Percentiles rank a stretch among this genome's conserved stretches.
phyloP scores from a whole-genome alignment of 2,113 vertebrate species.

The Scartelaos histophorus region DNA sequence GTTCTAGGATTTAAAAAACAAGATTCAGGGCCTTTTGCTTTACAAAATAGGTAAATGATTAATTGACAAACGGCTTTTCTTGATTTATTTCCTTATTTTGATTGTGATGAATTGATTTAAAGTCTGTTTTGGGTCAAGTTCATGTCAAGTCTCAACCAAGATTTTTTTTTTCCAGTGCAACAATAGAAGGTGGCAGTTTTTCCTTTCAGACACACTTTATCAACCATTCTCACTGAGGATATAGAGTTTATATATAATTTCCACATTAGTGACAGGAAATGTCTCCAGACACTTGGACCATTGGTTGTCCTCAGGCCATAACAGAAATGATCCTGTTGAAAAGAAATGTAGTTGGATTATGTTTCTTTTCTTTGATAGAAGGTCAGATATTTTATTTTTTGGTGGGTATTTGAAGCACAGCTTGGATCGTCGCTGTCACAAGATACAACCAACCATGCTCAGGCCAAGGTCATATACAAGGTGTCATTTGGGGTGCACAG shows the following conservation, averaged over 20 bases:
- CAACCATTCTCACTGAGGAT: neutral
- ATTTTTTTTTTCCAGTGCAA: neutral
- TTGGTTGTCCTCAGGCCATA: neutral
- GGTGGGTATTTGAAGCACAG: neutral
- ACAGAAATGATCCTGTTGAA: too few relatives aligned
- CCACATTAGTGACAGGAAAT: neutral
- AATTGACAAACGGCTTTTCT: conserved; percentile 2
- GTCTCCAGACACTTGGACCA: neutral
- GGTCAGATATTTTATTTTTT: neutral
- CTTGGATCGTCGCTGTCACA: too few relatives aligned
- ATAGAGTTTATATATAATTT: neutral
- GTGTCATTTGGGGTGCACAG: too few relatives aligned
- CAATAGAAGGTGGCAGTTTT: conserved; percentile 6
- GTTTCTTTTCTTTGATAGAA: too few relatives aligned
- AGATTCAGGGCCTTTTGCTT: too few relatives aligned
- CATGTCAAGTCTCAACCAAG: neutral
- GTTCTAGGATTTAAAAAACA: too few relatives aligned
- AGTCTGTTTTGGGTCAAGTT: neutral
- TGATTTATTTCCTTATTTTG: conserved; percentile 11
- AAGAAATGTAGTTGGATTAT: too few relatives aligned
- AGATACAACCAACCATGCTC: too few relatives aligned
- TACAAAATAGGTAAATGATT: neutral
- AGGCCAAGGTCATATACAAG: too few relatives aligned
- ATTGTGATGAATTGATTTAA: conserved; percentile 10
- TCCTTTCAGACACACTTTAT: neutral